Evolutionary conservation across 2,113 vertebrate species (phyloP).

Genomic region (Echinops telfairi): DNA sequence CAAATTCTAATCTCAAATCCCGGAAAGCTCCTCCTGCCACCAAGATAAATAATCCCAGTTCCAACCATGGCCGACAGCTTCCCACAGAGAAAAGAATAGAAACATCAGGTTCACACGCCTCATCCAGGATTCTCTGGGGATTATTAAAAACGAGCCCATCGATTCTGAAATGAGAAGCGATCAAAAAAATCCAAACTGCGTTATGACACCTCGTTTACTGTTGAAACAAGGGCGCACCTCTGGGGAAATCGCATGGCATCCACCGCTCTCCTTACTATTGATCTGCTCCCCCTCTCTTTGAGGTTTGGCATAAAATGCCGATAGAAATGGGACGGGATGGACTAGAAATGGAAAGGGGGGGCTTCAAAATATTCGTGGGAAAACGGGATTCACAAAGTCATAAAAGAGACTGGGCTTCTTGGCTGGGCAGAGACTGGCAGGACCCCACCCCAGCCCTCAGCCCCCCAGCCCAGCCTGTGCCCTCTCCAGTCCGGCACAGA

Average conservation of each 20-base stretch:
- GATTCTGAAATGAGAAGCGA: not conserved
- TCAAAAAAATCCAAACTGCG: too few species aligned
- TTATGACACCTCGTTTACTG: not conserved
- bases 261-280: not conserved
- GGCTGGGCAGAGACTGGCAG: too few species aligned
- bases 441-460: too few species aligned
- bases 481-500: too few species aligned
- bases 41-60: not conserved
- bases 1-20: not conserved
- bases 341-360: too few species aligned
- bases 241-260: constrained; percentile 38
- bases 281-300: constrained; percentile 35
- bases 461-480: too few species aligned
- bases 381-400: too few species aligned
- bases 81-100: not conserved
- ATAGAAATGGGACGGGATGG: not conserved
- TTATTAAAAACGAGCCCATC: too few species aligned
- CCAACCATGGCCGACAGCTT: not conserved
- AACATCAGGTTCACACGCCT: not conserved
- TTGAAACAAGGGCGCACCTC: constrained; percentile 50
- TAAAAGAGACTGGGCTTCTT: too few species aligned
- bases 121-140: not conserved
- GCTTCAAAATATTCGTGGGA: too few species aligned
- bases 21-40: not conserved
- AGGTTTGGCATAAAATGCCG: constrained; percentile 1